phyloP scores from a whole-genome alignment of 2,113 vertebrate genomes.

The Sorex araneus region DNA sequence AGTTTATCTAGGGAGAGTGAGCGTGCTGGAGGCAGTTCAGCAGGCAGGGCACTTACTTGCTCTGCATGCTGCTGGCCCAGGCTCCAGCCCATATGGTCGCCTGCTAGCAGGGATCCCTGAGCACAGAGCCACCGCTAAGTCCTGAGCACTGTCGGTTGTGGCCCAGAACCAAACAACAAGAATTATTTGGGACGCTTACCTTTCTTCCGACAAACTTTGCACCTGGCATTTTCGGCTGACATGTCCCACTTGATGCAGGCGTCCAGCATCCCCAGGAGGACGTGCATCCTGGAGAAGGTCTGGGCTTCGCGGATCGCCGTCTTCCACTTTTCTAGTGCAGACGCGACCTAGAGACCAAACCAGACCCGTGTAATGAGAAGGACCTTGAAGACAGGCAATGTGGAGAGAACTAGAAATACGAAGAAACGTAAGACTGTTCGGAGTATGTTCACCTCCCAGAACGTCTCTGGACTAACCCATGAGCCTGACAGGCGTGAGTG shows the following conservation, averaged over 20 bases:
- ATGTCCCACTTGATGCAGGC: conserved; percentile 99
- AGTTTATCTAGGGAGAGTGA: too few species aligned
- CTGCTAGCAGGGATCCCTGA: too few species aligned
- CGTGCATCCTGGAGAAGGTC: conserved; percentile 98
- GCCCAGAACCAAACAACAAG: too few species aligned
- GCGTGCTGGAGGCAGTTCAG: too few species aligned
- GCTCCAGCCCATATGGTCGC: too few species aligned
- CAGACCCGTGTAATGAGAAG: conserved; percentile 28
- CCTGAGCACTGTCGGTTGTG: too few species aligned
- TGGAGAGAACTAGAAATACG: neutral
- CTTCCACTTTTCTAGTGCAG: conserved; percentile 98
- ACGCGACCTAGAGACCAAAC: conserved; percentile 93
- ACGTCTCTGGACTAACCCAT: neutral
- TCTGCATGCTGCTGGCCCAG: too few species aligned
- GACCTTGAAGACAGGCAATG: neutral
- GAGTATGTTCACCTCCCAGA: neutral
- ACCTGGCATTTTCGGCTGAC: conserved; percentile 98
- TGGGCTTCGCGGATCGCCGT: conserved; percentile 95
- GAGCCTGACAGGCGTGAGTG: too few species aligned
- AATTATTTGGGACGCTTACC: conserved; percentile 86
- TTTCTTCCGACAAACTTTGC: conserved; percentile 99
- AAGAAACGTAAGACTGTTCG: neutral
- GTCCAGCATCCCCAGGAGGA: conserved; percentile 98
- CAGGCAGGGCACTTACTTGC: too few species aligned
- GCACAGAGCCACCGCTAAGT: too few species aligned